A percentile compares a stretch with the other conserved stretches of the same genome.
Evolutionary conservation across 2,113 vertebrate species (phyloP).

Genomic region (Thamnaconus septentrionalis): DNA sequence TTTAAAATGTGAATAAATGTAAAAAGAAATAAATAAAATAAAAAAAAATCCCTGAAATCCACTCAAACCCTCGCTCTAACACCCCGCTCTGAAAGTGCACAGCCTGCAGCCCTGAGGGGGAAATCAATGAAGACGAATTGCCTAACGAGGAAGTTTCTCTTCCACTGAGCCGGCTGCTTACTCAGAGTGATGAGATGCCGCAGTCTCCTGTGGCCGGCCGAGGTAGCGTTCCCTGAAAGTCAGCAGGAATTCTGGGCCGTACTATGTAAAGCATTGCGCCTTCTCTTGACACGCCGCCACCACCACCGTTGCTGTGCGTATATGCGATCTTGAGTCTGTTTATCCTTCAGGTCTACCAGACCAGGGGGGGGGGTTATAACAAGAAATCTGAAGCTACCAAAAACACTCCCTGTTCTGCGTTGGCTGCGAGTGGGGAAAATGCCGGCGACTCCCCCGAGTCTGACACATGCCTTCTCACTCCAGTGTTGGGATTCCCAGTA

Average conservation of each 20-base stretch:
- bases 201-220: slow-evolving; percentile 38
- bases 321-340: neutral
- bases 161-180: slow-evolving; percentile 29
- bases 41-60: slow-evolving; percentile 20
- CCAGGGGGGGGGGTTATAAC: neutral
- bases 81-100: slow-evolving; percentile 22
- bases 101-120: slow-evolving; percentile 23
- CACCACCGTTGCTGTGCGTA: slow-evolving; percentile 9
- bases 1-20: slow-evolving; percentile 7
- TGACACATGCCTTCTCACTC: slow-evolving; percentile 12
- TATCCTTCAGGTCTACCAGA: neutral
- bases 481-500: slow-evolving; percentile 10
- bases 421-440: slow-evolving; percentile 2
- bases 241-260: slow-evolving; percentile 46
- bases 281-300: no score
- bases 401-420: slow-evolving; percentile 2
- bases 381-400: slow-evolving; percentile 11
- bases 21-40: neutral
- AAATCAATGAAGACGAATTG: slow-evolving; percentile 61
- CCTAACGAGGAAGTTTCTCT: slow-evolving; percentile 41
- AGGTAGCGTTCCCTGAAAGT: slow-evolving; percentile 38
- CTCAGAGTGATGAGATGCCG: slow-evolving; percentile 48
- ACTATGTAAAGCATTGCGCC: no score
- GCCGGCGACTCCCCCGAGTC: neutral
- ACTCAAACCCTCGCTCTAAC: neutral